These are phyloP conservation scores for Agrochola macilenta DNA, from an alignment of 2,888 invertebrate species.

Conservation along the genomic window DNA sequence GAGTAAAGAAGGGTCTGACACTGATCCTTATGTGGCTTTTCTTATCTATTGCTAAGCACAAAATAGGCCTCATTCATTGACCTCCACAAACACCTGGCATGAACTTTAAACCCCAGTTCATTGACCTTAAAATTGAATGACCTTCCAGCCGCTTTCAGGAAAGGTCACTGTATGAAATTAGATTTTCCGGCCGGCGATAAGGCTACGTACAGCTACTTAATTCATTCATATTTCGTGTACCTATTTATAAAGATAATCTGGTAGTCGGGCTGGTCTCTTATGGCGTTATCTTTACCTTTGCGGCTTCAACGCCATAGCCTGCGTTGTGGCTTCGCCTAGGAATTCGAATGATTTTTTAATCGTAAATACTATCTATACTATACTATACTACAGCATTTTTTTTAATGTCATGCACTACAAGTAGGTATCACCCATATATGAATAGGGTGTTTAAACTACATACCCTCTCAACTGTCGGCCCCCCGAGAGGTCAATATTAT, in stretches of 20 bases:
- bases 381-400: neutral
- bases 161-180: slow-evolving; percentile 47
- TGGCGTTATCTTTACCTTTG: neutral
- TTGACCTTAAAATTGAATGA: slow-evolving; percentile 15
- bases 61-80: neutral
- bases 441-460: neutral
- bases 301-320: neutral
- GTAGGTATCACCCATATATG: too few species aligned
- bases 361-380: neutral
- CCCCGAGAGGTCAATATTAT: neutral
- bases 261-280: neutral
- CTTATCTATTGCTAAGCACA: neutral
- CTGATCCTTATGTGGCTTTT: too few species aligned
- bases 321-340: too few species aligned
- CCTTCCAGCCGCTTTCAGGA: slow-evolving; percentile 23
- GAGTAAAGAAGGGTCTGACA: too few species aligned
- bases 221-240: slow-evolving; percentile 15
- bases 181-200: slow-evolving; percentile 18
- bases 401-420: neutral
- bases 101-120: slow-evolving; percentile 22
- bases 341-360: neutral
- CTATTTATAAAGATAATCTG: neutral
- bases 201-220: neutral
- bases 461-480: too few species aligned
- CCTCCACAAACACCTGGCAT: neutral